Percentiles rank a stretch among this genome's conserved stretches.
phyloP scores from a whole-genome alignment of 1,140 invertebrate genomes.

The Campodea augens region DNA sequence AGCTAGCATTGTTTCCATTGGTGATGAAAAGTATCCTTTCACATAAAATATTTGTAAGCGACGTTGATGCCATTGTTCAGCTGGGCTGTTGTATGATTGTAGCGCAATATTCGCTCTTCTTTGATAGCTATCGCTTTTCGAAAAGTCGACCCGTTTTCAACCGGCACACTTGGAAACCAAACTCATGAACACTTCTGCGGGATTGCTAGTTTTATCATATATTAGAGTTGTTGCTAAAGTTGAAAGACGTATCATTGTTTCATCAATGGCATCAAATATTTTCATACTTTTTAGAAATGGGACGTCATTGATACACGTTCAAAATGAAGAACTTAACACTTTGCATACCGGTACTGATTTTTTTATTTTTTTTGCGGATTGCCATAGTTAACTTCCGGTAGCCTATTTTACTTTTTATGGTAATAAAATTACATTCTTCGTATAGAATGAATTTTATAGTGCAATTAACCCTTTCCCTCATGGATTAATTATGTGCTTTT shows the following conservation, averaged over 20 bases:
- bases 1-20: background rate
- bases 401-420: no score
- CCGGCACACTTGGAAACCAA: background rate
- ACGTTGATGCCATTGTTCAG: background rate
- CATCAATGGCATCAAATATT: background rate
- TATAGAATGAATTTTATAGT: no score
- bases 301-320: background rate
- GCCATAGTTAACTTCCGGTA: no score
- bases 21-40: background rate
- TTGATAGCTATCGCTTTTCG: background rate
- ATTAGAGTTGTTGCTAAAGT: background rate
- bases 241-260: background rate
- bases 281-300: background rate
- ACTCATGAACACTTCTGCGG: background rate
- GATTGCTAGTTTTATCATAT: background rate
- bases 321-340: no score
- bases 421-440: no score
- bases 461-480: no score
- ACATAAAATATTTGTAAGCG: background rate
- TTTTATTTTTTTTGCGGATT: no score
- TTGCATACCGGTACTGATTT: no score
- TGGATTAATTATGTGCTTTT: no score
- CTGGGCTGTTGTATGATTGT: background rate
- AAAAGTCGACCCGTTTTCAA: background rate
- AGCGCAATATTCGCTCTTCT: background rate